These are phyloP conservation scores for Proteles cristata DNA, from an alignment of 2,113 vertebrate species.

Conservation along the genomic window DNA sequence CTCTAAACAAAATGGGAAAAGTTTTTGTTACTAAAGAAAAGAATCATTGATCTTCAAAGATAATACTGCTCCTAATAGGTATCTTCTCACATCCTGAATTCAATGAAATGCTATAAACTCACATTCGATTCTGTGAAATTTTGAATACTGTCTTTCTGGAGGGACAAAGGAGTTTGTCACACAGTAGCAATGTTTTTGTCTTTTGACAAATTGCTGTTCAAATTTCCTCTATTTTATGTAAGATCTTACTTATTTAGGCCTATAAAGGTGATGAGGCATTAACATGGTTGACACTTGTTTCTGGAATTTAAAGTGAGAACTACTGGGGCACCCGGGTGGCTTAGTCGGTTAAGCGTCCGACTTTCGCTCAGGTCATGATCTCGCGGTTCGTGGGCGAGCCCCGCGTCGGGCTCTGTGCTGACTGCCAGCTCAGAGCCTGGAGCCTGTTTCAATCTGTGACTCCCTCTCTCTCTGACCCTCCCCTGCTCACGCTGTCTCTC, in stretches of 20 bases:
- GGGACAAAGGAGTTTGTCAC: background rate
- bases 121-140: background rate
- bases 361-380: too few relatives aligned
- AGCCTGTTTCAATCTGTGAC: too few relatives aligned
- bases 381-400: too few relatives aligned
- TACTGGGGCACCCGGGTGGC: too few relatives aligned
- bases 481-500: too few relatives aligned
- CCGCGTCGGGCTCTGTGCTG: too few relatives aligned
- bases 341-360: too few relatives aligned
- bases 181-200: background rate
- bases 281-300: background rate
- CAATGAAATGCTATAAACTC: background rate
- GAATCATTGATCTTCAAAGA: background rate
- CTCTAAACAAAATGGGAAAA: background rate
- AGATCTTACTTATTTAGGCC: background rate
- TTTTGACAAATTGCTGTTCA: conserved; percentile 17
- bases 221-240: background rate
- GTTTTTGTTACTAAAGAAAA: background rate
- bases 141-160: background rate
- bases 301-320: conserved; percentile 34
- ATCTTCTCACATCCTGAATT: background rate
- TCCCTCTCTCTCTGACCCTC: too few relatives aligned
- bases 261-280: background rate
- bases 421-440: too few relatives aligned
- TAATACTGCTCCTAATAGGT: background rate